Base-by-base conservation (phyloP, 2,113 vertebrate species). In the Laticauda laticaudata region DNA sequence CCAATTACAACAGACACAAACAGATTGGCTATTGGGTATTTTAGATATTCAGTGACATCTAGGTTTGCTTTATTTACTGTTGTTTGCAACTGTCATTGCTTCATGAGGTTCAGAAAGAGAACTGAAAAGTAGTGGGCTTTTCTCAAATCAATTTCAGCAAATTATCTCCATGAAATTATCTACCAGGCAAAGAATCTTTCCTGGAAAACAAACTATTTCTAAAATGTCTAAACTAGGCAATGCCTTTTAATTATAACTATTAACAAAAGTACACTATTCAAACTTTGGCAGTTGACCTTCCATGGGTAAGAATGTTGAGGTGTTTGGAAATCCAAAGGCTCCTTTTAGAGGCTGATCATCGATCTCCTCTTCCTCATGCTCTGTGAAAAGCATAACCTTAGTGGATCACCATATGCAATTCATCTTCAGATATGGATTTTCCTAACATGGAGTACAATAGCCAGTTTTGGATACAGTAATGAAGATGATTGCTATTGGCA, bases 281-380 rank as follows among this genome's bases (percentile, higher is more conserved):
- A 95, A 93, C 94, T 94, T 95, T 97, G 94, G 64, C 95, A 97
- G 97, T 92, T 97, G 97, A 96, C 95, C 94, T 97, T 97, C 93
- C 91, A 39, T 95, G 90, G 90, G 54, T 96, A 93, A 95, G 91
- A 92, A 95, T 93, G 34, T 86, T 94, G 56, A 97, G 95, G 89
- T 91, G 34, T 94, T 96, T 97, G 92, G 81, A 96, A 85, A 95
- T 95, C 91, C 86, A 94, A 48, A 93, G 21, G 92, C 85, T 96
- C 93, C 59, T 94, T 94, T 92, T 94, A 95, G 93, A 89, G 93
- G 91, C 69, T 93, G 93, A 94, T 92, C 90, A 85, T 91, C 93
- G 90, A 95, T 53, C 95, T 95, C 89, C 56, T 93, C 89, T 45
- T 93, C 81, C 56, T 93, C 81, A 90, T 90, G 55, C 91, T 91